phyloP scores from a whole-genome alignment of 2,113 vertebrate species.

The Nycticebus coucang region DNA sequence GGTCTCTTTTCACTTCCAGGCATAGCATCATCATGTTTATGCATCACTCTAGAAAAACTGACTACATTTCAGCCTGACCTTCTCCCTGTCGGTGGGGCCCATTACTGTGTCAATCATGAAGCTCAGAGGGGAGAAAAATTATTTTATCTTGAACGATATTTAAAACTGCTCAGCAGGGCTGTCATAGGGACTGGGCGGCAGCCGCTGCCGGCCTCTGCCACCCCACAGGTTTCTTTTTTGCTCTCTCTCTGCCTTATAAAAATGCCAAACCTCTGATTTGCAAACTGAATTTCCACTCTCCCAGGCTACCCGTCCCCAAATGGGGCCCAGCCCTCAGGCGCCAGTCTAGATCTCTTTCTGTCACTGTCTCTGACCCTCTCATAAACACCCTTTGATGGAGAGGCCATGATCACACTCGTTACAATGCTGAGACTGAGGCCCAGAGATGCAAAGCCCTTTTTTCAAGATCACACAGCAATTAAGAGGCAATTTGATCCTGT shows the following conservation, averaged over 20 bases:
- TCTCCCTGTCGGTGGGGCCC: constrained; percentile 64
- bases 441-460: not conserved
- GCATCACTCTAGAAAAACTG: constrained; percentile 52
- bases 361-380: not conserved
- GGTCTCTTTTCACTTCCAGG: not conserved
- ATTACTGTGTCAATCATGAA: constrained; percentile 70
- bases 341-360: not conserved
- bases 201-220: not conserved
- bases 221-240: not conserved
- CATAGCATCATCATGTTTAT: constrained; percentile 59
- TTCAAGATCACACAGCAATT: not conserved
- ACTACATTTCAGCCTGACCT: constrained; percentile 81
- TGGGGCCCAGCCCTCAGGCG: fast-evolving
- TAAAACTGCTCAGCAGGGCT: not conserved
- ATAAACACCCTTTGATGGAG: too few relatives aligned
- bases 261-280: not conserved
- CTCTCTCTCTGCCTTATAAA: not conserved
- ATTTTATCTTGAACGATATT: constrained; percentile 59
- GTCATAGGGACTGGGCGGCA: not conserved
- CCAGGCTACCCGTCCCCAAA: not conserved
- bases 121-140: constrained; percentile 53
- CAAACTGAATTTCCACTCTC: not conserved
- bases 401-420: fast-evolving
- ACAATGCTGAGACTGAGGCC: not conserved
- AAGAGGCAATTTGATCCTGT: not conserved